Conservation (phyloP, 2,113 vertebrate genomes). For the Gymnorhina tibicen region DNA sequence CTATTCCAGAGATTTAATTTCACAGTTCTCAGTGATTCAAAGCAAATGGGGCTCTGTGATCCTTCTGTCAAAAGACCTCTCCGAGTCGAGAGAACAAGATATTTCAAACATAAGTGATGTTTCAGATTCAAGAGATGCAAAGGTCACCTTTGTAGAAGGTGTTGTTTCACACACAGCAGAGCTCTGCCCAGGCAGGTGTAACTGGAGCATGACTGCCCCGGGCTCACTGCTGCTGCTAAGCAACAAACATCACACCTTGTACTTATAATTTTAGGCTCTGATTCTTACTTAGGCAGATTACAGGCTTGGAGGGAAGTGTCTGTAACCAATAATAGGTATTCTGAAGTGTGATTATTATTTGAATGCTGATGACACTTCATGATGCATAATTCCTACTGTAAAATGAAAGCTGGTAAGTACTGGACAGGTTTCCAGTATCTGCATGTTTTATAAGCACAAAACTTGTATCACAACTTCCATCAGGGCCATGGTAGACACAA, state of each 20-base stretch:
- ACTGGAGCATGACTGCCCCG: neutral
- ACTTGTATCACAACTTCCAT: neutral
- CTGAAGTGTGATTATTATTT: conserved; percentile 4
- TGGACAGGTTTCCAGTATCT: neutral
- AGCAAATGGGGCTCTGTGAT: neutral
- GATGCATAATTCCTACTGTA: neutral
- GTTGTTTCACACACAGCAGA: neutral
- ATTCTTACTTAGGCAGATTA: neutral
- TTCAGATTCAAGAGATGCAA: neutral
- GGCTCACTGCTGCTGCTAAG: conserved; percentile 16
- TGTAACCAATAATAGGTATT: neutral
- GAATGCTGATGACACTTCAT: neutral
- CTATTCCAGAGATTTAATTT: neutral
- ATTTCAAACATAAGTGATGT: neutral
- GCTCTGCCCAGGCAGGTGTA: neutral
- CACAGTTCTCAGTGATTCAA: neutral
- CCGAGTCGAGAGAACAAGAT: neutral
- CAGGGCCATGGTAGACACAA: neutral
- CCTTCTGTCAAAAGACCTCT: neutral
- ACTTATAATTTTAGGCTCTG: neutral
- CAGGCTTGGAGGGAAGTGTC: neutral
- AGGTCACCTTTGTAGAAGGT: neutral
- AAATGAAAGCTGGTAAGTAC: neutral
- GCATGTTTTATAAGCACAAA: neutral
- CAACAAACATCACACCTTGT: conserved; percentile 1